Evolutionary conservation across 2,113 vertebrate genomes (phyloP).

Genomic region (Epinephelus cyanopodus): DNA sequence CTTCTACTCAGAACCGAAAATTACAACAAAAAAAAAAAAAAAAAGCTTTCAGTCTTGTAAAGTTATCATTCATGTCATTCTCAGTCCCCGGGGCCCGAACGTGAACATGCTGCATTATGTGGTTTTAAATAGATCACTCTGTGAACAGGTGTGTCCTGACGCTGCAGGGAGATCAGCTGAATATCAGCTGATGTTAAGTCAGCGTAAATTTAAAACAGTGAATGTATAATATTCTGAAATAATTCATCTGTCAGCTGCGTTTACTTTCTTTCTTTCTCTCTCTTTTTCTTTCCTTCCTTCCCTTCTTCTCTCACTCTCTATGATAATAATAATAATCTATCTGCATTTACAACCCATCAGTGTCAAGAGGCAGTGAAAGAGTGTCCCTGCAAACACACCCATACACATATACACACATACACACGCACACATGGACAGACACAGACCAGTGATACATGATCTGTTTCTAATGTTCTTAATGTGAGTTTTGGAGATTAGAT

Average conservation of each 20-base stretch:
- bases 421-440: constrained; percentile 20
- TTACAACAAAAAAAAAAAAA: background rate
- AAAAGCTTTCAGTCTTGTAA: background rate
- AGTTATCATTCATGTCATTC: background rate
- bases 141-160: background rate
- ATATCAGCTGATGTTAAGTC: background rate
- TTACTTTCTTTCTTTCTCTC: too few relatives aligned
- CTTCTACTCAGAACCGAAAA: background rate
- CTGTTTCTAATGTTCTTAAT: constrained; percentile 73
- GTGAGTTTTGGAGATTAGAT: constrained; percentile 74
- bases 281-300: too few relatives aligned
- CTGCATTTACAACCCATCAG: constrained; percentile 58
- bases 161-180: constrained; percentile 8
- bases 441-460: constrained; percentile 61
- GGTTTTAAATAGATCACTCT: background rate
- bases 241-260: too few relatives aligned
- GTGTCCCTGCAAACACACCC: constrained; percentile 20
- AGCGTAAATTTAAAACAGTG: background rate
- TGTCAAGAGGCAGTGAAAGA: constrained; percentile 31
- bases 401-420: constrained; percentile 23
- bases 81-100: too few relatives aligned
- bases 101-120: background rate
- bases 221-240: background rate
- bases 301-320: background rate
- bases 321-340: constrained; percentile 44